phyloP scores from a whole-genome alignment of 2,113 vertebrate genomes.

The Rhinoptilus africanus region DNA sequence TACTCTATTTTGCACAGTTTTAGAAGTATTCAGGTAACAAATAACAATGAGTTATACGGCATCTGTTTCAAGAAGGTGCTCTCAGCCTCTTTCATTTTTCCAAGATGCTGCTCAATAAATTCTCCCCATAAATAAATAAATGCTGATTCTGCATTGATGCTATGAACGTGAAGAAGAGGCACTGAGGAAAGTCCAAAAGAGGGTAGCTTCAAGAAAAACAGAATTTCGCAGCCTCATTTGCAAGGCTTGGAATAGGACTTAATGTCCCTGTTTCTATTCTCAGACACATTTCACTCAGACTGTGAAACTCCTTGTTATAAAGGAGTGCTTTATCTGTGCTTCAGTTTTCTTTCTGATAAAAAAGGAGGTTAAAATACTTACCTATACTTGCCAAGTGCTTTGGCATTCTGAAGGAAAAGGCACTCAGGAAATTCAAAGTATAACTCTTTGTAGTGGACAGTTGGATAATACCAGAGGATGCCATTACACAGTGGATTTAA shows the following conservation, averaged over 20 bases:
- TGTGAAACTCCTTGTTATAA: not conserved
- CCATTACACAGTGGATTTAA: not conserved
- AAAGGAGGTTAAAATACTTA: not conserved
- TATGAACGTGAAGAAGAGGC: not conserved
- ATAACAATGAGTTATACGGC: not conserved
- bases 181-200: not conserved
- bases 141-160: not conserved
- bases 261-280: not conserved
- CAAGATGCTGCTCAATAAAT: not conserved
- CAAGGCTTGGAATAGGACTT: not conserved
- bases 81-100: not conserved
- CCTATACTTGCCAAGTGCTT: not conserved
- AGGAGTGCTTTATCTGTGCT: not conserved
- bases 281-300: not conserved
- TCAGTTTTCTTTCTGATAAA: not conserved
- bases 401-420: not conserved
- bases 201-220: not conserved
- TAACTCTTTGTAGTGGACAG: not conserved
- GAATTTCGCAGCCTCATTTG: slow-evolving; percentile 10
- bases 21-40: not conserved
- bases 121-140: not conserved
- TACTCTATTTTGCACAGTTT: not conserved
- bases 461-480: not conserved
- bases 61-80: not conserved
- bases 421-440: not conserved